Conservation (phyloP, 2,797 vertebrate species). For the Taeniopygia guttata region DNA sequence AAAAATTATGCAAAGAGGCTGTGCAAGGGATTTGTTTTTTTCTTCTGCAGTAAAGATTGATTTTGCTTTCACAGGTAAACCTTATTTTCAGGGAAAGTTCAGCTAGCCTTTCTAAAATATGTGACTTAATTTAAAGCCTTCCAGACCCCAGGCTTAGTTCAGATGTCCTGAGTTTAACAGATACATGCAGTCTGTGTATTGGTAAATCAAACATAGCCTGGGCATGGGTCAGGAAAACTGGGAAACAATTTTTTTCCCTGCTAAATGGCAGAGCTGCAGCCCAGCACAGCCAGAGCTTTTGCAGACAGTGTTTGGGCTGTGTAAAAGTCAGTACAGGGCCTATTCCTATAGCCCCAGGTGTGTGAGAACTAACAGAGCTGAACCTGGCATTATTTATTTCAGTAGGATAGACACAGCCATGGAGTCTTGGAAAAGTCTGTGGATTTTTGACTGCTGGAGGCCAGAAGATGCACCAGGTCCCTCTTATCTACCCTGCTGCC, state of each 20-base stretch:
- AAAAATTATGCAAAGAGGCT: not conserved
- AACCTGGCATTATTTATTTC: not conserved
- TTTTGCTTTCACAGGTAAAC: not conserved
- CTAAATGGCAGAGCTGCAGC: not conserved
- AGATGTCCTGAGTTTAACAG: not conserved
- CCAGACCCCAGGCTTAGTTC: not conserved
- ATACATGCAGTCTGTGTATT: accelerated
- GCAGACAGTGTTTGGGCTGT: not conserved
- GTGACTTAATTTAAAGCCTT: not conserved
- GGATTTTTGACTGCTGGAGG: not conserved
- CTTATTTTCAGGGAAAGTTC: not conserved
- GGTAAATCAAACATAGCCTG: not conserved
- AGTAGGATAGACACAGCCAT: accelerated
- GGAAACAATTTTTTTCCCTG: not conserved
- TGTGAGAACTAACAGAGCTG: not conserved
- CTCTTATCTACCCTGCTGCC: not conserved
- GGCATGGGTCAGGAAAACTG: not conserved
- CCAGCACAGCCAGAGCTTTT: not conserved
- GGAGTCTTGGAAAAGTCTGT: not conserved
- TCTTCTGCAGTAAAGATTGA: not conserved
- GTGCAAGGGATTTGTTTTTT: not conserved
- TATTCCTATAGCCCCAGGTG: not conserved
- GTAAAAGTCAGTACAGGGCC: not conserved
- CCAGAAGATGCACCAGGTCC: not conserved
- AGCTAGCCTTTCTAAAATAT: not conserved